phyloP scores from a whole-genome alignment of 2,888 invertebrate genomes.

The Andrena hattorfiana region DNA sequence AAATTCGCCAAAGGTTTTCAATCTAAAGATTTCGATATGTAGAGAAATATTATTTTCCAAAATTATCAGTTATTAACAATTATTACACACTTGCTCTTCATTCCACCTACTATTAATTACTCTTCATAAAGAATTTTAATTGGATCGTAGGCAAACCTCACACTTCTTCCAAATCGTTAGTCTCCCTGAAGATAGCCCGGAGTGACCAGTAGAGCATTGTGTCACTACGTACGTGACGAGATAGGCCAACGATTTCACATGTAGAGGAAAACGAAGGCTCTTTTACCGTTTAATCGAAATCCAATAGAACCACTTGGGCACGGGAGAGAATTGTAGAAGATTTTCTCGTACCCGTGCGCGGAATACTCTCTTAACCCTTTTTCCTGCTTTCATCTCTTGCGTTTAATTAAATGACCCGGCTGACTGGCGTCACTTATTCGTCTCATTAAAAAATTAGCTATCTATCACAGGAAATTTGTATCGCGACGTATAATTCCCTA shows the following conservation, averaged over 20 bases:
- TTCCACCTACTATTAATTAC: too few species aligned
- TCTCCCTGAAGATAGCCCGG: constrained; percentile 2
- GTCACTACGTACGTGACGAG: constrained; percentile 18
- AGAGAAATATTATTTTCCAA: not conserved
- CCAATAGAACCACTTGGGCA: constrained; percentile 66
- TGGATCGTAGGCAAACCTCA: not conserved
- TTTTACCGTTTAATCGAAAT: constrained; percentile 72
- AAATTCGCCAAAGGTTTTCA: not conserved
- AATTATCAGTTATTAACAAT: not conserved
- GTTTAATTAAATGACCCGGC: constrained; percentile 52
- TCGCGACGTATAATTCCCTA: not conserved
- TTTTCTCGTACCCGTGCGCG: constrained; percentile 17
- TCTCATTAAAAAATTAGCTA: constrained; percentile 9
- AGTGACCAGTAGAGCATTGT: constrained; percentile 6
- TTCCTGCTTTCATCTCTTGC: constrained; percentile 16
- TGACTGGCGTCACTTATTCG: not conserved
- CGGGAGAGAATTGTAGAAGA: constrained; percentile 31
- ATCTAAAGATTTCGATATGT: not conserved
- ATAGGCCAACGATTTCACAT: constrained; percentile 36
- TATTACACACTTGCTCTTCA: too few species aligned
- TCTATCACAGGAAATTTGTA: not conserved
- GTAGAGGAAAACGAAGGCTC: constrained; percentile 34
- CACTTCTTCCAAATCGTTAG: not conserved
- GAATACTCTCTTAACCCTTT: constrained; percentile 24
- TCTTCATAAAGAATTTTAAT: not conserved